These are phyloP conservation scores for Andrena marginata DNA, from an alignment of 2,888 invertebrate genomes.

Conservation along the genomic window DNA sequence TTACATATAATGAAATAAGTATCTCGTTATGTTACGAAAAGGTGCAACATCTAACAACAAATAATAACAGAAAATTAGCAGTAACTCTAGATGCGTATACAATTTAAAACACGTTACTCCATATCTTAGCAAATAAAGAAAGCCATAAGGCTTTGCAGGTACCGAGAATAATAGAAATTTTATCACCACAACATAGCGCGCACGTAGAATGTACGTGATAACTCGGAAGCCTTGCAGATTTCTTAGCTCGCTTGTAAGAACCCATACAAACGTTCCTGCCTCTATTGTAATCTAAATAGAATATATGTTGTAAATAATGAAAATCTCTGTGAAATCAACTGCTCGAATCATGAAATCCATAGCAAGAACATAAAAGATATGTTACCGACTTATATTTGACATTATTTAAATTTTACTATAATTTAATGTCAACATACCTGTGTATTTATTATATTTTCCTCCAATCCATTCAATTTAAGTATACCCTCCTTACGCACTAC, in stretches of 20 bases:
- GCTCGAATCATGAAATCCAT: too few species aligned
- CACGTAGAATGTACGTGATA: constrained; percentile 4
- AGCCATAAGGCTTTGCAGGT: not conserved
- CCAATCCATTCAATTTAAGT: too few species aligned
- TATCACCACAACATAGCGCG: not conserved
- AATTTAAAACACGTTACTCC: not conserved
- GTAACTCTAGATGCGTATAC: not conserved
- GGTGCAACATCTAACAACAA: too few species aligned
- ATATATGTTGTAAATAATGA: not conserved
- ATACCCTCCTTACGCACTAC: too few species aligned
- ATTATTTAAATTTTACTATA: too few species aligned
- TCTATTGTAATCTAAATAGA: not conserved
- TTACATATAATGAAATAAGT: too few species aligned
- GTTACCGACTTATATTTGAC: too few species aligned
- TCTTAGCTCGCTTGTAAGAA: constrained; percentile 8
- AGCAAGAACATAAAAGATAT: too few species aligned
- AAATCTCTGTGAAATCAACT: too few species aligned
- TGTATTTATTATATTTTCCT: too few species aligned
- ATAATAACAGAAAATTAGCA: not conserved
- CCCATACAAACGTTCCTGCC: not conserved
- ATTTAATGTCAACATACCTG: too few species aligned
- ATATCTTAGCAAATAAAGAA: not conserved
- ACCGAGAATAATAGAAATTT: constrained; percentile 3
- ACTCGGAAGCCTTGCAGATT: not conserved
- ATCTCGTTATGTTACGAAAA: too few species aligned